Base-by-base conservation (phyloP, 2,888 invertebrate species). In the Tryphoninae sp. region DNA sequence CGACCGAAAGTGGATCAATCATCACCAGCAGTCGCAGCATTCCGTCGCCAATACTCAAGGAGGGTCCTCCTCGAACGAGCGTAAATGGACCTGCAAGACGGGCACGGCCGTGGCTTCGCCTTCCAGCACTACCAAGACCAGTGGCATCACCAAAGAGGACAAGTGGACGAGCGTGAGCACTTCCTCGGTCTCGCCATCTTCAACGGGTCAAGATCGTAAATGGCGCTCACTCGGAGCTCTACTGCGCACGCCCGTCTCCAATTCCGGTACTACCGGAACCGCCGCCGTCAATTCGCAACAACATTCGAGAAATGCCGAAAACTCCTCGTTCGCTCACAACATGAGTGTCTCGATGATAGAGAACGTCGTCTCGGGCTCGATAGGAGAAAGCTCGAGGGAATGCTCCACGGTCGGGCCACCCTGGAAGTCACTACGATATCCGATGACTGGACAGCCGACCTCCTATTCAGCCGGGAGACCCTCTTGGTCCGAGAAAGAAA, bases 181-280 rank as follows among this genome's bases (percentile, higher is more conserved):
- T 11, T 87, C 88, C 7, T 89, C 89, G n/a, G 86, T 88, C 7
- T 86, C 86, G 11, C 87, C 86, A 22, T 86, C 88, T n/a, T 84
- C 88, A 19, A 87, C 87, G 11, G 89, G 89, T 33, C 92, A 92
- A 68, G 92, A 92, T 82, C 87, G 92, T 45, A 90, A 92, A 77
- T 93, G 93, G 93, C 88, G 92, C 23, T 92, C 92, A n/a, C 88
- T 93, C 11, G 93, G 92, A 0, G 92, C 92, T 2, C 87, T 92
- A n/a, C 86, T 92, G 26, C 87, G 92, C 23, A 89, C 91, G 11
- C 92, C 91, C 2, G 86, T 80, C 0, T 74, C 78, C 4, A 75
- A 64, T 23, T 65, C 74, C 16, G 76, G 67, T 1, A 62, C 73
- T 22, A 68, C 58, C 0, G 73, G 72, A 19, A 8, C 61, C 1